Conservation (phyloP, 2,113 vertebrate genomes). For the Onychostruthus taczanowskii region DNA sequence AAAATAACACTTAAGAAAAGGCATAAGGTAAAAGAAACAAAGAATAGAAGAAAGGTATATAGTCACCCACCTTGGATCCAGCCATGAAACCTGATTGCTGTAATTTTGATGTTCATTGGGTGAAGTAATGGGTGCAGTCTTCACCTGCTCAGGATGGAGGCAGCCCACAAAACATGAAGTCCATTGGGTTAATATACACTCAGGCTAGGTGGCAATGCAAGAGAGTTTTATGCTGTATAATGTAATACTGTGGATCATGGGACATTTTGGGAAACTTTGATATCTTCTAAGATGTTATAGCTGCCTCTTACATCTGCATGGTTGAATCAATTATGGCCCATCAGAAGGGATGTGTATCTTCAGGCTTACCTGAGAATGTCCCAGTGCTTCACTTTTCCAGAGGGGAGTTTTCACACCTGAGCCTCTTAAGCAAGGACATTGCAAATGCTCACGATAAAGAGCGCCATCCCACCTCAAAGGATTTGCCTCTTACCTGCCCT, state of each 20-base stretch:
- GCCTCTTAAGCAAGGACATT: background rate
- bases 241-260: background rate
- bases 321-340: background rate
- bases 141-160: fast-evolving
- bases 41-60: background rate
- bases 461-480: too few species aligned
- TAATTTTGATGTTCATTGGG: background rate
- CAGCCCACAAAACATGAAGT: background rate
- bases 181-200: background rate
- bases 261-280: background rate
- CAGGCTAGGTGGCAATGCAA: background rate
- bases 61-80: background rate
- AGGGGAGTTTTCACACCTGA: background rate
- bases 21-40: background rate
- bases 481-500: background rate
- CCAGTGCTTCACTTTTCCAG: background rate
- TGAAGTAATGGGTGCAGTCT: fast-evolving
- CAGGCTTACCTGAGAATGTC: background rate
- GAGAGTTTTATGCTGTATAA: background rate
- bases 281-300: background rate
- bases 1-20: background rate
- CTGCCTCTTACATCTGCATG: background rate
- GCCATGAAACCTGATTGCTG: background rate
- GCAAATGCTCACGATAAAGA: background rate
- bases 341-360: background rate